Percentiles rank a stretch among this genome's conserved stretches.
Conservation (phyloP, 2,113 vertebrate species). For the Ovis canadensis region DNA sequence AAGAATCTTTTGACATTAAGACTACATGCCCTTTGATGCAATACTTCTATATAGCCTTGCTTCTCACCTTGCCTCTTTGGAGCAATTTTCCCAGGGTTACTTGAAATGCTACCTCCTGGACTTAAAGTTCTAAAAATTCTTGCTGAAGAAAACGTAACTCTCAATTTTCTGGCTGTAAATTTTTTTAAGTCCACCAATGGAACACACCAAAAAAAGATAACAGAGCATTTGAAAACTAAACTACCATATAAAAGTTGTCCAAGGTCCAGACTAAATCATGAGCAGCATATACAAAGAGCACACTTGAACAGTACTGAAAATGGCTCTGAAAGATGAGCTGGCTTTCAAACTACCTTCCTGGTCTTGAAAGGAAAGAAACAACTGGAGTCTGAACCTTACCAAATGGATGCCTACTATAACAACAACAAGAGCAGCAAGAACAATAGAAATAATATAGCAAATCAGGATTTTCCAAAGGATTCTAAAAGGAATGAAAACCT, state of each 20-base stretch:
- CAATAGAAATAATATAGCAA: background rate
- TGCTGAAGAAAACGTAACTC: too few species aligned
- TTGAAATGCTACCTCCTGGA: too few species aligned
- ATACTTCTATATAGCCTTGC: too few species aligned
- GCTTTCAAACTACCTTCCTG: background rate
- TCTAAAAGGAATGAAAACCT: background rate
- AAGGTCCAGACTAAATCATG: background rate
- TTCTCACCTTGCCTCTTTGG: too few species aligned
- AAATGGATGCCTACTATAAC: background rate
- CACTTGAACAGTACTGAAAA: background rate
- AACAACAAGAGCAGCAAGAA: background rate
- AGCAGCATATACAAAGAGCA: background rate
- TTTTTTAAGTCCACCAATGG: background rate
- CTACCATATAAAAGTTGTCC: background rate
- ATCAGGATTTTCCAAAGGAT: background rate
- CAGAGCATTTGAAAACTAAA: background rate
- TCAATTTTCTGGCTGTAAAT: too few species aligned
- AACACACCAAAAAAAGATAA: background rate
- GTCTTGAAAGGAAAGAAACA: background rate
- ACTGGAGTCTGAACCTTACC: background rate
- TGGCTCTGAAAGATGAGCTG: background rate
- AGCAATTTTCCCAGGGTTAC: too few species aligned
- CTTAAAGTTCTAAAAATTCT: too few species aligned
- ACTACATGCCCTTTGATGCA: too few species aligned
- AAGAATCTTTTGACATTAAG: too few species aligned